Evolutionary conservation across 1,140 invertebrate genomes (phyloP), one percentile per base, ranked within the genome.

Genomic region (Sycophila sp.): DNA sequence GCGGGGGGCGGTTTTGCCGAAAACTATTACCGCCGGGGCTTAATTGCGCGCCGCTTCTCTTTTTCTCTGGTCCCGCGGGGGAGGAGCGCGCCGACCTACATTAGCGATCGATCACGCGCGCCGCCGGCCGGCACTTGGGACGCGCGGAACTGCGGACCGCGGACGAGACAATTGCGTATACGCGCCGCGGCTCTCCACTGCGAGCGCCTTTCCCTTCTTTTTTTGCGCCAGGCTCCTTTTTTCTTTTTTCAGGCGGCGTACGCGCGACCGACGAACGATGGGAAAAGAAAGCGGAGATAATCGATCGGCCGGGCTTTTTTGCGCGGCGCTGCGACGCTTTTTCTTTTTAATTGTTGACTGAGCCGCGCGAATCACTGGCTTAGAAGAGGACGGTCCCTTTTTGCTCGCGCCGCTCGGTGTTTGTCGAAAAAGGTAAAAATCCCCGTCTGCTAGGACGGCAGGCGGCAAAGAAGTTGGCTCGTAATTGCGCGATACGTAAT

Each of bases 1-100:
- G 10, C 22, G 49, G 32, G 63, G 49, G 32, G 32, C 19, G 17
- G 55, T 68, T 68, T 68, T 68, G 55, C 55, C 36, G 55, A 68
- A 68, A 68, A 68, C 66, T 68, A 67, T 56, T 56, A 34, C 19
- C 19, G 40, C n/a, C 13, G 40, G 19, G 42, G 19, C 42, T 22
- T 40, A n/a, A 5, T n/a, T 45, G 26, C 38, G 34, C 13, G 58
- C 28, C 40, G 55, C 32, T n/a, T 1, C 49, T 15, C n/a, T n/a
- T n/a, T n/a, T n/a, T n/a, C n/a, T n/a, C 40, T 65, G 34, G 28
- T 40, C 26, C 19, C 19, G 24, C 22, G 42, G 13, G 19, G 6
- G 42, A 40, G 38, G 3, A 40, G 38, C 38, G 38, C 38, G 2
- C 3, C 4, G 2, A n/a, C 38, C 38, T 19, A 45, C 15, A 8